Percentiles rank a stretch among this genome's conserved stretches.
phyloP scores from a whole-genome alignment of 1,140 invertebrate genomes.

The Conus ventricosus region DNA sequence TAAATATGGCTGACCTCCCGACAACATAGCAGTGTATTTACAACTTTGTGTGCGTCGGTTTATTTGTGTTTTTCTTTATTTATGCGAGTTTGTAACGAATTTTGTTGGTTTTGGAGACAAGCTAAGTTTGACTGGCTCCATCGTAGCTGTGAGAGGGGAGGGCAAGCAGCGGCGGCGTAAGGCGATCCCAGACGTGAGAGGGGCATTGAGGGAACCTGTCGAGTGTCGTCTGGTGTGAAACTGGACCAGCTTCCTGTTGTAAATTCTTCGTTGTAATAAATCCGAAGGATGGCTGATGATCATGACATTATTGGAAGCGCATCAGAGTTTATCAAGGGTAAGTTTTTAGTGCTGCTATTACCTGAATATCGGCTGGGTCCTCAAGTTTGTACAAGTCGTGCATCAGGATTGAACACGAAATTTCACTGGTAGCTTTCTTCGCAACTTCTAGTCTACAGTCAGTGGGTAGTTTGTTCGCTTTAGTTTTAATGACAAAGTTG shows the following conservation, averaged over 20 bases:
- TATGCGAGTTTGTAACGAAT: not conserved
- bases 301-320: constrained; percentile 75
- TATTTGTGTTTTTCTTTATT: constrained; percentile 17
- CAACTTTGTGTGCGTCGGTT: not conserved
- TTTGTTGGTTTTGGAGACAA: not conserved
- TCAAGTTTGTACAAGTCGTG: too few species aligned
- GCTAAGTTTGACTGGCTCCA: constrained; percentile 7
- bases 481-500: too few species aligned
- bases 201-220: not conserved
- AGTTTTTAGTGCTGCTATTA: constrained; percentile 20
- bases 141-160: constrained; percentile 19
- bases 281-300: constrained; percentile 68
- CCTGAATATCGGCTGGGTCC: too few species aligned
- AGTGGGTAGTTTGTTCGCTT: too few species aligned
- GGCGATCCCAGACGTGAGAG: not conserved
- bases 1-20: constrained; percentile 70
- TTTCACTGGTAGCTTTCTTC: too few species aligned
- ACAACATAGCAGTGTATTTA: constrained; percentile 25
- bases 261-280: not conserved
- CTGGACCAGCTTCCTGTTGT: not conserved
- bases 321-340: constrained; percentile 74
- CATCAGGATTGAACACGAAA: too few species aligned
- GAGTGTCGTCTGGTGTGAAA: not conserved
- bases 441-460: too few species aligned
- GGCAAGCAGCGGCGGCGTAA: not conserved